phyloP scores from a whole-genome alignment of 2,113 vertebrate genomes.

The Cichladusa arquata region DNA sequence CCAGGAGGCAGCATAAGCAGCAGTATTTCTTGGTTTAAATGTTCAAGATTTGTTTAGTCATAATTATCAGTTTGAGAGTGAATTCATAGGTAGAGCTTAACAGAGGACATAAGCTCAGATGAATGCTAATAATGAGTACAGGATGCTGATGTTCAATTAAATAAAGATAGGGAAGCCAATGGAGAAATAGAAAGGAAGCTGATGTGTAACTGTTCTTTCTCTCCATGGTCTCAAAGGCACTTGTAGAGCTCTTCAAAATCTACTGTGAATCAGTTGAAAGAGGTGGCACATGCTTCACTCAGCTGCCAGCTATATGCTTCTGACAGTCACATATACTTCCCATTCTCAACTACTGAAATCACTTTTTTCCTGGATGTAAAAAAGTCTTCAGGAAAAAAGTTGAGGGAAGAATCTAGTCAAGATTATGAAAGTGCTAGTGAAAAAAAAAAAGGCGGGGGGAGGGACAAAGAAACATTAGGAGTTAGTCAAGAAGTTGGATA shows the following conservation, averaged over 20 bases:
- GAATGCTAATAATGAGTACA: neutral
- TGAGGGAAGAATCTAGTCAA: neutral
- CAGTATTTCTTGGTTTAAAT: neutral
- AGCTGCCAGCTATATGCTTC: neutral
- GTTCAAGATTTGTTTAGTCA: neutral
- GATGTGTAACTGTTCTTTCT: neutral
- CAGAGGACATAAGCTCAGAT: neutral
- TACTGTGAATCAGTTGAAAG: neutral
- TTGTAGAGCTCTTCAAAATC: neutral
- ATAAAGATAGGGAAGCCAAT: neutral
- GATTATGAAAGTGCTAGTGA: neutral
- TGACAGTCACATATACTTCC: neutral
- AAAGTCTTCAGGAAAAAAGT: neutral
- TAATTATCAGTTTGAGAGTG: neutral
- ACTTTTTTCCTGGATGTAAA: neutral
- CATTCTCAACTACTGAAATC: neutral
- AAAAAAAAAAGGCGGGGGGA: neutral
- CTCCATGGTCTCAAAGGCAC: neutral
- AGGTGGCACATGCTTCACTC: neutral
- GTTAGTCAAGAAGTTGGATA: neutral
- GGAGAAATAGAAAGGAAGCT: neutral
- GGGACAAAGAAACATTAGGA: neutral
- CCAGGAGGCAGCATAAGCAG: neutral
- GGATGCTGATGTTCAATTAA: neutral
- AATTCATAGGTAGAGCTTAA: neutral